A percentile compares a stretch with the other conserved stretches of the same genome.
Conservation (phyloP, 2,888 invertebrate species). For the Gnatocerus cornutus region DNA sequence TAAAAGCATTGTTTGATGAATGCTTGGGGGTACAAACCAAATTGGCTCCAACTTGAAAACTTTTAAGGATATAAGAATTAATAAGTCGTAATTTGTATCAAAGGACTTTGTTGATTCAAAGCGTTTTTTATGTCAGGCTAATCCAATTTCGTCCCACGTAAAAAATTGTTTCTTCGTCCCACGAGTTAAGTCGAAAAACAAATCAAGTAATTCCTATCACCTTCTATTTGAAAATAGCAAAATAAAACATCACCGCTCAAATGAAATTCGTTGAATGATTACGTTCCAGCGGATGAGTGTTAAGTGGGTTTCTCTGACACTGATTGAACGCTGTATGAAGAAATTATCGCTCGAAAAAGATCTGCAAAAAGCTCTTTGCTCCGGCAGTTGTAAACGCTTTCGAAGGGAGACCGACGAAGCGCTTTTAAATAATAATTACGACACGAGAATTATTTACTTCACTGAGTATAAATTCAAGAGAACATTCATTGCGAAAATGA, state of each 20-base stretch:
- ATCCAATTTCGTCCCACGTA: slow-evolving; percentile 7
- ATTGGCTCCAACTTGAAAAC: slow-evolving; percentile 44
- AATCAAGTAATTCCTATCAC: background rate
- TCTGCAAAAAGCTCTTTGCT: slow-evolving; percentile 35
- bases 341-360: slow-evolving; percentile 53
- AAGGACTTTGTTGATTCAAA: slow-evolving; percentile 21
- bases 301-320: slow-evolving; percentile 49
- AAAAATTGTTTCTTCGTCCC: background rate
- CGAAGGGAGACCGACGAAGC: slow-evolving; percentile 11
- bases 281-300: slow-evolving; percentile 30
- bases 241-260: slow-evolving; percentile 14
- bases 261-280: slow-evolving; percentile 40
- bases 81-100: slow-evolving; percentile 35
- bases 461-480: slow-evolving; percentile 31
- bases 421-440: slow-evolving; percentile 44
- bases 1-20: slow-evolving; percentile 54
- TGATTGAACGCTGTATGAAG: slow-evolving; percentile 55
- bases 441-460: slow-evolving; percentile 40
- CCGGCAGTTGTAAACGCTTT: slow-evolving; percentile 10
- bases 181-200: background rate
- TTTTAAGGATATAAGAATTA: slow-evolving; percentile 46
- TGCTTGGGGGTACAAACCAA: slow-evolving; percentile 42
- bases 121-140: slow-evolving; percentile 14
- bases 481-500: slow-evolving; percentile 29
- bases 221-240: background rate